A percentile compares a stretch with the other conserved stretches of the same genome.
phyloP scores from a whole-genome alignment of 2,113 vertebrate genomes.

The Myrmophylax atrothorax region DNA sequence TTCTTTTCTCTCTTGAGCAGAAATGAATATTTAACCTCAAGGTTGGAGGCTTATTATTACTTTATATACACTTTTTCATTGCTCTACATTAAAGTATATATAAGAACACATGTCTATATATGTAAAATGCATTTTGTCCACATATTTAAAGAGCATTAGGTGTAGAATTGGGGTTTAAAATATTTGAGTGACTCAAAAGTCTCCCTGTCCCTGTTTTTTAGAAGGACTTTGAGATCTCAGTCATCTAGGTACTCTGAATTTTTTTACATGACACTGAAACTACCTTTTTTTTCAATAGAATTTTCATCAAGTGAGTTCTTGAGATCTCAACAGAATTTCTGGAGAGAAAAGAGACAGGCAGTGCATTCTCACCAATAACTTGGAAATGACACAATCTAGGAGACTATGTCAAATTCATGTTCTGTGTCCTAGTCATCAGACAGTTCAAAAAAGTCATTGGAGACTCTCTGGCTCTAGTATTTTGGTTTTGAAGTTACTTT shows the following conservation, averaged over 20 bases:
- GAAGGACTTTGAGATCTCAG: not conserved
- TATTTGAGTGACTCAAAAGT: not conserved
- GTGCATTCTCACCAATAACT: not conserved
- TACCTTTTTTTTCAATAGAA: rapidly evolving
- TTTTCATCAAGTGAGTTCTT: not conserved
- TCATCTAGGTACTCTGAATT: not conserved
- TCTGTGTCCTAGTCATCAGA: not conserved
- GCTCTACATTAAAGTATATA: not conserved
- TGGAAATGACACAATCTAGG: not conserved
- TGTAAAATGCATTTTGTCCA: not conserved
- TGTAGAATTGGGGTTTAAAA: not conserved
- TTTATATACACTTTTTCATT: not conserved
- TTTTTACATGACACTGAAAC: not conserved
- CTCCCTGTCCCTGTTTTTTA: not conserved
- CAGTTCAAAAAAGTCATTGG: not conserved
- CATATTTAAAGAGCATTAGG: not conserved
- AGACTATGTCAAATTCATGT: not conserved
- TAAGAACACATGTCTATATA: not conserved
- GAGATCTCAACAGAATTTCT: not conserved
- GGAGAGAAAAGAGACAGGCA: not conserved
- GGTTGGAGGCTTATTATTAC: not conserved
- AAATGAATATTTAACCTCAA: slow-evolving; percentile 6
- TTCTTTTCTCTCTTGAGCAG: not conserved
- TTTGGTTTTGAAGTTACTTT: not conserved
- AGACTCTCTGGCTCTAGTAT: not conserved